Conservation (phyloP, 2,888 invertebrate genomes). For the Drosophila longiperda region DNA sequence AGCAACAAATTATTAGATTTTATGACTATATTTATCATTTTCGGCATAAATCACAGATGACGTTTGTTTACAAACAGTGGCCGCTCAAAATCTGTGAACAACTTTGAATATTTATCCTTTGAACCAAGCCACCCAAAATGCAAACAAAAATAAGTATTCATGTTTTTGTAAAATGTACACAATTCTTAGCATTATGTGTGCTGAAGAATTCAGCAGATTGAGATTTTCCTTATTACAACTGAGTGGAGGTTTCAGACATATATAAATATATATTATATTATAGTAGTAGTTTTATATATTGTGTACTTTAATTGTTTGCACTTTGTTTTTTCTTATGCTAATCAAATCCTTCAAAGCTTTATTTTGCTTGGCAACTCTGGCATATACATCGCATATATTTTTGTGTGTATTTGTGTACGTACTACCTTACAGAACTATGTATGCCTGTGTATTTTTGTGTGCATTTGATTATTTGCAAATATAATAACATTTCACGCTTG, state of each 20-base stretch:
- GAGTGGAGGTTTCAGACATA: neutral
- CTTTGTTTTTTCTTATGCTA: neutral
- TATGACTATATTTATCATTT: conserved; percentile 8
- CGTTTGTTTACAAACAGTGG: conserved; percentile 36
- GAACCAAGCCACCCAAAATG: neutral
- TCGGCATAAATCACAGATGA: conserved; percentile 14
- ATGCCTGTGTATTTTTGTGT: neutral
- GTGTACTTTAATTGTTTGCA: neutral
- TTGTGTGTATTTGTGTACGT: neutral
- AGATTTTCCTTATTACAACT: neutral
- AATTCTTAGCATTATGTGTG: neutral
- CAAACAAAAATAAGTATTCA: neutral
- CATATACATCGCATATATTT: conserved; percentile 4
- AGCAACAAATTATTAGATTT: neutral
- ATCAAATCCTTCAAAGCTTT: neutral
- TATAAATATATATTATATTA: neutral
- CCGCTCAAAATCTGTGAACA: conserved; percentile 27
- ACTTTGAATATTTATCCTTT: conserved; percentile 31
- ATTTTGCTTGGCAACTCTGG: conserved; percentile 33
- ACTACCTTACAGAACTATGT: conserved; percentile 13
- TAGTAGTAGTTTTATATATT: neutral
- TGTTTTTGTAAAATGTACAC: neutral
- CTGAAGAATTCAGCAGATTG: neutral
- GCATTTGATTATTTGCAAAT: conserved; percentile 31
- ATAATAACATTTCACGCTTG: conserved; percentile 76